A percentile compares a stretch with the other conserved stretches of the same genome.
These are phyloP conservation scores for Pyralis farinalis DNA, from an alignment of 2,888 invertebrate species.

Conservation along the genomic window DNA sequence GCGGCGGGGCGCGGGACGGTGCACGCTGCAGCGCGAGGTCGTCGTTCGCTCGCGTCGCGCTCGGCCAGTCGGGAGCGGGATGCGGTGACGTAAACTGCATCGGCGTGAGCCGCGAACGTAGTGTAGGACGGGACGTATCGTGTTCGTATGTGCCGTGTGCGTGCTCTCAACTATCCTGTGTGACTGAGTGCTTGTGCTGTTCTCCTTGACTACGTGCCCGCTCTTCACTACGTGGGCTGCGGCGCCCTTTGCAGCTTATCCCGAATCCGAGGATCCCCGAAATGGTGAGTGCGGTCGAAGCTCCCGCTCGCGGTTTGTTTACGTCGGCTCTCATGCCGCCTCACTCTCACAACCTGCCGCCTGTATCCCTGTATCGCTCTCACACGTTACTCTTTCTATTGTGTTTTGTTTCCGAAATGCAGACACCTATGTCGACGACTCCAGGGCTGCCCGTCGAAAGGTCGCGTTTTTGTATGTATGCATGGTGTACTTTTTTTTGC, in stretches of 20 bases:
- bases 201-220: constrained; percentile 59
- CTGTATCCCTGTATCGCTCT: constrained; percentile 69
- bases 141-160: constrained; percentile 58
- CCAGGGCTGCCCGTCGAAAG: constrained; percentile 56
- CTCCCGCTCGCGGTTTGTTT: constrained; percentile 76
- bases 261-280: constrained; percentile 63
- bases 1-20: constrained; percentile 60
- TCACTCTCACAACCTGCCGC: constrained; percentile 76
- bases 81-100: constrained; percentile 81
- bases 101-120: constrained; percentile 76
- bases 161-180: constrained; percentile 55
- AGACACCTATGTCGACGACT: constrained; percentile 70
- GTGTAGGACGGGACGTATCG: constrained; percentile 78
- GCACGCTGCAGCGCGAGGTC: constrained; percentile 79
- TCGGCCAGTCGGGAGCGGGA: constrained; percentile 78
- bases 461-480: constrained; percentile 69
- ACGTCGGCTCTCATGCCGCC: constrained; percentile 71
- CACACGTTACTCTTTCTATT: constrained; percentile 74
- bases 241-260: constrained; percentile 45
- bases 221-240: constrained; percentile 70
- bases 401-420: constrained; percentile 79
- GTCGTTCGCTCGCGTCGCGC: constrained; percentile 68
- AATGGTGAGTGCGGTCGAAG: constrained; percentile 80
- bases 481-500: constrained; percentile 64
- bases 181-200: constrained; percentile 61